phyloP scores from a whole-genome alignment of 1,140 invertebrate genomes.

The Cyclina sinensis region DNA sequence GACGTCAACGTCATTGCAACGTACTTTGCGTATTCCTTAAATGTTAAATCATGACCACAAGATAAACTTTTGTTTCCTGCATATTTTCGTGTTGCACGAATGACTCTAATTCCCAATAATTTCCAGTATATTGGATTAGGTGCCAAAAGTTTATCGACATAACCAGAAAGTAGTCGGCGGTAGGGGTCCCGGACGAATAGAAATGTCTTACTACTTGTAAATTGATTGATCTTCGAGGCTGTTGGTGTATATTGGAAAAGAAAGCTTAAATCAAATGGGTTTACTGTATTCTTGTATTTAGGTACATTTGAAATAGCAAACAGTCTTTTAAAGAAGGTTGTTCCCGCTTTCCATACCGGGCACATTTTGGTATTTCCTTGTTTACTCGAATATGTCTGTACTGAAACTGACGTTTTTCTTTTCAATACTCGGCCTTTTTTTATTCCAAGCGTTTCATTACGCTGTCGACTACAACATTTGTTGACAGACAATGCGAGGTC shows the following conservation, averaged over 20 bases:
- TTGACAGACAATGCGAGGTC: no score
- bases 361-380: not conserved
- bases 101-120: slow-evolving; percentile 9
- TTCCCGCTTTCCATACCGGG: not conserved
- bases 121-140: slow-evolving; percentile 56
- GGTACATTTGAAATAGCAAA: not conserved
- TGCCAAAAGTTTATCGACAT: slow-evolving; percentile 48
- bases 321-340: not conserved
- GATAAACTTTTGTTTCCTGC: not conserved
- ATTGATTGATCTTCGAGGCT: not conserved
- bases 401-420: no score
- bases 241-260: not conserved
- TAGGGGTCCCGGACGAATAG: slow-evolving; percentile 41
- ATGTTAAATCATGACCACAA: slow-evolving; percentile 47
- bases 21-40: slow-evolving; percentile 39
- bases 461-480: no score
- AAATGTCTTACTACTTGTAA: not conserved
- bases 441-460: no score
- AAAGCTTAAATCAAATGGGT: not conserved
- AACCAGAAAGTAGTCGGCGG: slow-evolving; percentile 14
- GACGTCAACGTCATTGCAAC: not conserved
- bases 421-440: no score
- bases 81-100: not conserved
- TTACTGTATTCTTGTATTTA: not conserved
- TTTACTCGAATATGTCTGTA: not conserved